Conservation (phyloP, 1,140 invertebrate genomes). For the Drosophila pseudoananassae region DNA sequence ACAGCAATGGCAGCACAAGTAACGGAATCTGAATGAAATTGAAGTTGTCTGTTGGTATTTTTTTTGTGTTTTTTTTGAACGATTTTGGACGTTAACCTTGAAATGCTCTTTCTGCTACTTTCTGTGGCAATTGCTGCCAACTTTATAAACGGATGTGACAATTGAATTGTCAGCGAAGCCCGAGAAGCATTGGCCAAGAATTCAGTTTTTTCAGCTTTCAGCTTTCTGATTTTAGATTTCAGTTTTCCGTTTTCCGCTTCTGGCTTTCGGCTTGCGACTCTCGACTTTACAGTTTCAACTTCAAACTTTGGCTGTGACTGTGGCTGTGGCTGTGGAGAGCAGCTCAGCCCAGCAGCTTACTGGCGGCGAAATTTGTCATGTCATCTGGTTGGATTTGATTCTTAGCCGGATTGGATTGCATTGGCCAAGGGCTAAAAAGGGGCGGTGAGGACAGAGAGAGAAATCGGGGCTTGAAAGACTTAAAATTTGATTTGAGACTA, state of each 20-base stretch:
- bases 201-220: not conserved
- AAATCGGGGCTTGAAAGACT: not conserved
- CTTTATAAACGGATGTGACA: constrained; percentile 58
- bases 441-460: constrained; percentile 3
- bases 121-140: constrained; percentile 27
- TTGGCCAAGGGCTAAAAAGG: constrained; percentile 12
- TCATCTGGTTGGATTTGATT: constrained; percentile 33
- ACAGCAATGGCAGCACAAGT: constrained; percentile 17
- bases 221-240: constrained; percentile 2
- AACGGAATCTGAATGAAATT: constrained; percentile 35
- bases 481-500: no score
- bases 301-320: constrained; percentile 31
- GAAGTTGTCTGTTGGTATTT: constrained; percentile 15
- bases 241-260: not conserved
- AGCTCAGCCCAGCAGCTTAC: constrained; percentile 16
- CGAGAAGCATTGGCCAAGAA: no score
- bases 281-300: constrained; percentile 21
- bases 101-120: constrained; percentile 27
- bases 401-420: constrained; percentile 33
- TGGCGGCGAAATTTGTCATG: constrained; percentile 50
- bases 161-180: constrained; percentile 49
- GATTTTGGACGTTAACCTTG: constrained; percentile 40
- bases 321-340: constrained; percentile 2
- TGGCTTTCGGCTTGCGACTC: not conserved
- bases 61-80: not conserved